A percentile compares a stretch with the other conserved stretches of the same genome.
Evolutionary conservation across 1,140 invertebrate species (phyloP).

Genomic region (Drosophila varians): DNA sequence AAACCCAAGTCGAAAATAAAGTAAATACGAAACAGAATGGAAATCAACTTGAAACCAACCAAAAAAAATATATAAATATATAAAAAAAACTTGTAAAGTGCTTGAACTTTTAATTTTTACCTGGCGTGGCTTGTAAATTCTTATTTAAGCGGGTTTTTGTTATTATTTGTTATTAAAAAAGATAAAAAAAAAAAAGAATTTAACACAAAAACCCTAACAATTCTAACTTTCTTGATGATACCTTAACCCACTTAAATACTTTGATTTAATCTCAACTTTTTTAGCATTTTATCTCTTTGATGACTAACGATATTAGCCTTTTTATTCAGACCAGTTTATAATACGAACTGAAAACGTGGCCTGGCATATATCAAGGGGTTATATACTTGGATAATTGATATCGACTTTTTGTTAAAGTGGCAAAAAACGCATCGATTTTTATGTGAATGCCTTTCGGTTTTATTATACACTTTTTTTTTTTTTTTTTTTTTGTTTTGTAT

Average conservation of each 20-base stretch:
- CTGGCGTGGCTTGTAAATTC: conserved; percentile 50
- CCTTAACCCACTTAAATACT: neutral
- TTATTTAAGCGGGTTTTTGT: conserved; percentile 16
- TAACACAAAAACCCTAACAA: too few species aligned
- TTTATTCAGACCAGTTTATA: neutral
- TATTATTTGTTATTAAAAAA: neutral
- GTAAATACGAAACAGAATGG: conserved; percentile 25
- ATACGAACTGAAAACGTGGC: conserved; percentile 2
- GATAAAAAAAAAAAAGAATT: too few species aligned
- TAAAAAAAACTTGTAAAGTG: conserved; percentile 70
- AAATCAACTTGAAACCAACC: conserved; percentile 46
- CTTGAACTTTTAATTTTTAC: conserved; percentile 63
- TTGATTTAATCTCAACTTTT: neutral
- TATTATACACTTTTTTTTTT: conserved; percentile 17
- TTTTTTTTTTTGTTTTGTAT: conserved; percentile 4
- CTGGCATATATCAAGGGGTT: conserved; percentile 2
- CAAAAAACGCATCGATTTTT: conserved; percentile 61
- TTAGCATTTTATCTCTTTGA: neutral
- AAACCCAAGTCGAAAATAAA: conserved; percentile 31
- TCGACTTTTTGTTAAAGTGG: conserved; percentile 47
- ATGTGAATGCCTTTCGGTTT: too few species aligned
- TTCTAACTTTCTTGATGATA: too few species aligned
- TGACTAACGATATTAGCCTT: neutral
- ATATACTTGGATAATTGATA: conserved; percentile 14
- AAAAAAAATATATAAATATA: too few species aligned